Evolutionary conservation across 2,888 invertebrate genomes (phyloP), one percentile per base, ranked within the genome.

Genomic region (Tethea ocularis): DNA sequence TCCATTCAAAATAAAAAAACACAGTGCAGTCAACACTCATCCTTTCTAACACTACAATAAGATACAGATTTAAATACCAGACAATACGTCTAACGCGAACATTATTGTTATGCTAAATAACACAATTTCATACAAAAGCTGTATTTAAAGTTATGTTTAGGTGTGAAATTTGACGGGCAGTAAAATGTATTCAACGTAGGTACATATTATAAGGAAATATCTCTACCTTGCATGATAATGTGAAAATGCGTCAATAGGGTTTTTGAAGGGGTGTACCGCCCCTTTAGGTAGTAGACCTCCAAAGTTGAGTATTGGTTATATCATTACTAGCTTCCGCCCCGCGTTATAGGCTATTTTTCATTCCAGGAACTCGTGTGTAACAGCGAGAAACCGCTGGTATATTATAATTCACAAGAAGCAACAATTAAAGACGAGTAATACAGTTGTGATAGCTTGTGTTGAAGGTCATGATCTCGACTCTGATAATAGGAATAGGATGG

Each of bases 111-210:
- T 79, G 81, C 61, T 71, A 75, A 82, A 71, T 69, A 70, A 64
- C 64, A 68, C 73, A 62, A 46, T 46, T 46, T 46, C 46, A 46
- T 20, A 46, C 46, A 46, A 46, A 46, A 46, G 46, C 5, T 46
- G 62, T 63, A n/a, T 60, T 59, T 63, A 64, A 67, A 62, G 64
- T 57, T 66, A 7, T n/a, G 67, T 68, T 52, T 56, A 58, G 17
- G 13, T 77, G 80, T 68, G 69, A 75, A 64, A 77, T 82, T 82
- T 69, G 79, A 72, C 77, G 70, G 74, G 69, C 60, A 46, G 66
- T 72, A 70, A 69, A 74, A 73, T 66, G 67, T 71, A 67, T 69
- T 64, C 57, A 68, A 38, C 70, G 62, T 67, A 61, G 66, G 61
- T 60, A 58, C 51, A 61, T 61, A 59, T 63, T 2, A 2, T 26